Base-by-base conservation (phyloP, 92 coral and sea anemone species). In the Umimayanthus chanpuru region DNA sequence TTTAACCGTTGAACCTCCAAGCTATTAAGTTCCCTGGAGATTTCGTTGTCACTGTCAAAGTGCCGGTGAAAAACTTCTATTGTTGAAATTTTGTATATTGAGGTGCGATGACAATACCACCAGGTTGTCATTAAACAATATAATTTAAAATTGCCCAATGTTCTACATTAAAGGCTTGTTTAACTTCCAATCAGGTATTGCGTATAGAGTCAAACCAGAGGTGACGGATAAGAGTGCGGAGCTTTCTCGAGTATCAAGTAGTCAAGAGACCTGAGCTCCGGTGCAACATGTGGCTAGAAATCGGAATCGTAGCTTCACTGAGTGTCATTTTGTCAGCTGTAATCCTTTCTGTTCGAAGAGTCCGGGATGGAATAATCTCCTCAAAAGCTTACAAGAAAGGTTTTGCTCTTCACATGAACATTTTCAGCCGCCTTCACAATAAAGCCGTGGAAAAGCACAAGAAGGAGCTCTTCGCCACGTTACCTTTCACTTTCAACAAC, bases 361-460 rank as follows among this genome's bases (percentile, higher is more conserved):
- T 93, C 25, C 93, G 94, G n/a, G 68, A 92, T n/a, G 82, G 89
- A 26, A 89, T 95, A 56, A 93, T 95, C 68, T 88, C 93, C 21
- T 92, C 98, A 25, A 65, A 72, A 28, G 44, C 87, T 64, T 95
- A 95, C 94, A 95, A 95, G 91, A 92, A 88, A 79, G 98, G 93
- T 10, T 97, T 97, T 81, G 99, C 98, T 0, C 44, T 93, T 36
- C 93, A 91, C 79, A 94, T 97, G 97, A 90, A 72, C 90, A 39
- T 92, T 2, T 97, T 95, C 88, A 89, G 96, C 49, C 81, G 86
- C 11, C 76, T 93, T 44, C 94, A 97, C 95, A 97, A 95, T 88
- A 88, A 77, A 82, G 95, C 94, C 11, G 88, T 97, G 70, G 88
- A 75, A 15, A 90, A 90, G 26, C 87, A 88, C 77, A 97, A 97